A percentile compares a stretch with the other conserved stretches of the same genome.
phyloP scores from a whole-genome alignment of 2,113 vertebrate genomes.

The Cyanoliseus patagonus region DNA sequence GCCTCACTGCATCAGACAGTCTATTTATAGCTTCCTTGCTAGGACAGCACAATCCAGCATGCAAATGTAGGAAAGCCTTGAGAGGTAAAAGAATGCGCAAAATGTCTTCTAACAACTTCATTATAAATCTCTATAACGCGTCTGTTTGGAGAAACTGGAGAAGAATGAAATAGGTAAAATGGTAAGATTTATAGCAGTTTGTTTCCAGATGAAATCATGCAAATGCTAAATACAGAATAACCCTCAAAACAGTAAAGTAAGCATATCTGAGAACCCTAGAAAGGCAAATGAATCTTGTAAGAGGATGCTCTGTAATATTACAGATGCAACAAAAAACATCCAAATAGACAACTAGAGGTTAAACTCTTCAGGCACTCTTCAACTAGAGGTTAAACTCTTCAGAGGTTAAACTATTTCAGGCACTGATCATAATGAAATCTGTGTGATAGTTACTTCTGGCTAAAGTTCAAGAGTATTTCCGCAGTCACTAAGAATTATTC shows the following conservation, averaged over 20 bases:
- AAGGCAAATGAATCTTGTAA: background rate
- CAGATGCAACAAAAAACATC: background rate
- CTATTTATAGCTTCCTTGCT: slow-evolving; percentile 71
- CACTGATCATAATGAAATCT: slow-evolving; percentile 13
- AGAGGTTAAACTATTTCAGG: slow-evolving; percentile 1
- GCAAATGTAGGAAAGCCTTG: slow-evolving; percentile 43
- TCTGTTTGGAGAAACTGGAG: slow-evolving; percentile 1
- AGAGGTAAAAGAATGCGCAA: slow-evolving; percentile 53
- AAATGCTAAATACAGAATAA: background rate
- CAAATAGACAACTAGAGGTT: background rate
- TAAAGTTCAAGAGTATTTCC: slow-evolving; percentile 22
- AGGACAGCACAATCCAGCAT: slow-evolving; percentile 65
- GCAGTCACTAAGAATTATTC: background rate
- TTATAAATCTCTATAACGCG: background rate
- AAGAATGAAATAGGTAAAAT: background rate
- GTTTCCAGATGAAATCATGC: background rate
- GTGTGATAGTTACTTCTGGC: background rate
- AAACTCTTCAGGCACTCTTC: background rate
- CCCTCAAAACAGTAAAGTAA: background rate
- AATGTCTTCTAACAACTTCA: slow-evolving; percentile 18
- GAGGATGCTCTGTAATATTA: background rate
- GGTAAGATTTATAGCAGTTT: background rate
- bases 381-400: background rate
- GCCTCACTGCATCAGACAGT: slow-evolving; percentile 58
- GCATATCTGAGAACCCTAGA: background rate